phyloP scores from a whole-genome alignment of 2,113 vertebrate genomes.

The Eretmochelys imbricata region DNA sequence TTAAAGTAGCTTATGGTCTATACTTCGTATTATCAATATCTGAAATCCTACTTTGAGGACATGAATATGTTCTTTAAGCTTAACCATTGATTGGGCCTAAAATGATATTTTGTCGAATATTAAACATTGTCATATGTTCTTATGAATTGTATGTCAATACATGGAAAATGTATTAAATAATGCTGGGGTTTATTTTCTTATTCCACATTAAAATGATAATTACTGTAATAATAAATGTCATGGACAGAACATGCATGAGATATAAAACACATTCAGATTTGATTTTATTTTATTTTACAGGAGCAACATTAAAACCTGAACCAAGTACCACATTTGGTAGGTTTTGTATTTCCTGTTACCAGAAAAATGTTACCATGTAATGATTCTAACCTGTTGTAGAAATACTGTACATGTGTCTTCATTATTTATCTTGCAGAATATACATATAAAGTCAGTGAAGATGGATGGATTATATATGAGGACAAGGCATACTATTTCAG shows the following conservation, averaged over 20 bases:
- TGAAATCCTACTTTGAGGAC: not conserved
- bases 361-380: not conserved
- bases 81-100: not conserved
- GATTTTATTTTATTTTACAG: slow-evolving; percentile 80
- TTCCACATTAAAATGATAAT: not conserved
- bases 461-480: slow-evolving; percentile 89
- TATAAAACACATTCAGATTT: not conserved
- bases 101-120: not conserved
- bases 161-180: not conserved
- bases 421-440: slow-evolving; percentile 72
- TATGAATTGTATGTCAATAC: not conserved
- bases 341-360: slow-evolving; percentile 1
- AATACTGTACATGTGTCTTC: not conserved
- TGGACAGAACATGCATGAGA: not conserved
- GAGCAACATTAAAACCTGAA: slow-evolving; percentile 83
- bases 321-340: slow-evolving; percentile 75
- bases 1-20: not conserved
- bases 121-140: not conserved
- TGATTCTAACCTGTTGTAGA: not conserved
- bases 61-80: not conserved
- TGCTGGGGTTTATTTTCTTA: not conserved
- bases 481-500: slow-evolving; percentile 92
- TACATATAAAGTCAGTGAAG: slow-evolving; percentile 74
- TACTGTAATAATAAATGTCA: not conserved
- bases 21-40: not conserved